Evolutionary conservation across 1,140 invertebrate species (phyloP), one percentile per base, ranked within the genome.

Genomic region (Penaeus japonicus): DNA sequence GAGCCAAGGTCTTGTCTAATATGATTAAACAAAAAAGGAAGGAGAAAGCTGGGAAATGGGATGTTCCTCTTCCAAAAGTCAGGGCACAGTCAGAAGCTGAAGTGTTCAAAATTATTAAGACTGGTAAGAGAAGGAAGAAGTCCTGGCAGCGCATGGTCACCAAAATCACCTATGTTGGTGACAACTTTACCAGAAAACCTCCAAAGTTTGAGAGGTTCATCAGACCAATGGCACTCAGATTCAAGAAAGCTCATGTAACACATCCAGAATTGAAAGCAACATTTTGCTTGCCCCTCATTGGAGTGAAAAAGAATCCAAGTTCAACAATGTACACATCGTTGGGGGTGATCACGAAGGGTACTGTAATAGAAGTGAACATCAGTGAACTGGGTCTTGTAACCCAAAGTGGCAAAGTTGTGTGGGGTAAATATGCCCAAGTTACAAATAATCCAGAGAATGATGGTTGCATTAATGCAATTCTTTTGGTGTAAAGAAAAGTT

Each of bases 11-110:
- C 27, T 93, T 99, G 0, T 99, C 98, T 0, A 99, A 99, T 92
- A 99, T 99, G 96, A 99, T 99, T 86, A 99, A 99, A 94, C 98
- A 99, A 93, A 99, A 99, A 93, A 94, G 99, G 2, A 99, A 99
- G 93, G 99, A 99, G 93, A 99, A 99, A 92, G 98, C 98, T 85
- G 99, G 98, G 0, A 99, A 99, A 95, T 99, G 98, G 98, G 97
- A 99, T 92, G 99, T 99, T 0, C 99, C 99, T 0, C 96, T 99
- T 91, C 99, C 99, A 0, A 99, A 99, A 95, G 98, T 99, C 0
- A 95, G 95, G 92, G 98, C 98, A 1, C 97, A 99, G 91, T 97
- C 97, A n/a, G 99, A 99, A 92, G 95, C 97, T 0, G 99, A 99
- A 94, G 98, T 99, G 0, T 99, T 99, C 92, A 98, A 96, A 94